Conservation (phyloP, 2,113 vertebrate species). For the Prinia subflava region DNA sequence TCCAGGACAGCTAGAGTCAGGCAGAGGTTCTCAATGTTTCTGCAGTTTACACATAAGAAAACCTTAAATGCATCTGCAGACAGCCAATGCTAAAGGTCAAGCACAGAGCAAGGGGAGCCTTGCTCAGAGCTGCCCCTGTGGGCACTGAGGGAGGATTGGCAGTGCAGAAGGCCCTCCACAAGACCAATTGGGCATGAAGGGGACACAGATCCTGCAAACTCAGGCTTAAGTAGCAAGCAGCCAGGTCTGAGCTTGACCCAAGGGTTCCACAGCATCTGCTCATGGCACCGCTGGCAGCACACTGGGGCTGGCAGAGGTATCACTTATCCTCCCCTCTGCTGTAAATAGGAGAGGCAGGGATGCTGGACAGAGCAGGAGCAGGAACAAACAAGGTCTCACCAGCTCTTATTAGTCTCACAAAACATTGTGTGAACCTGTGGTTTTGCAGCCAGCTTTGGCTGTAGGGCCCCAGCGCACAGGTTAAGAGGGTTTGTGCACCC, state of each 20-base stretch:
- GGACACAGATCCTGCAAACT: not conserved
- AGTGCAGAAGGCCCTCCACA: not conserved
- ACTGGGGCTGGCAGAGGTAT: not conserved
- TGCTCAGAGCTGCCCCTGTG: not conserved
- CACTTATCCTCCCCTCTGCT: not conserved
- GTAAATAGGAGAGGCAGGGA: not conserved
- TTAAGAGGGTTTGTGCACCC: not conserved
- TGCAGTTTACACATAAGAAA: not conserved
- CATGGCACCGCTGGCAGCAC: fast-evolving
- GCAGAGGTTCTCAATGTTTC: not conserved
- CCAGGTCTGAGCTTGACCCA: not conserved
- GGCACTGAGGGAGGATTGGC: not conserved
- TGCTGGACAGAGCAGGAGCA: not conserved
- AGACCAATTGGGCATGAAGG: not conserved
- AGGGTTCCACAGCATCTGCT: not conserved
- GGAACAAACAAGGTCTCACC: not conserved
- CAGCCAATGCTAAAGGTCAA: not conserved
- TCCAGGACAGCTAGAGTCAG: not conserved
- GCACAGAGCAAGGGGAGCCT: not conserved
- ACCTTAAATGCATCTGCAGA: not conserved
- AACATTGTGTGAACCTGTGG: fast-evolving
- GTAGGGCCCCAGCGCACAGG: not conserved
- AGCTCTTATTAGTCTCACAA: not conserved
- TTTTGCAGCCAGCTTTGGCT: not conserved
- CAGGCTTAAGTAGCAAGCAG: not conserved